These are phyloP conservation scores for Porites cylindrica DNA, from an alignment of 92 coral and sea anemone genomes.

Conservation along the genomic window DNA sequence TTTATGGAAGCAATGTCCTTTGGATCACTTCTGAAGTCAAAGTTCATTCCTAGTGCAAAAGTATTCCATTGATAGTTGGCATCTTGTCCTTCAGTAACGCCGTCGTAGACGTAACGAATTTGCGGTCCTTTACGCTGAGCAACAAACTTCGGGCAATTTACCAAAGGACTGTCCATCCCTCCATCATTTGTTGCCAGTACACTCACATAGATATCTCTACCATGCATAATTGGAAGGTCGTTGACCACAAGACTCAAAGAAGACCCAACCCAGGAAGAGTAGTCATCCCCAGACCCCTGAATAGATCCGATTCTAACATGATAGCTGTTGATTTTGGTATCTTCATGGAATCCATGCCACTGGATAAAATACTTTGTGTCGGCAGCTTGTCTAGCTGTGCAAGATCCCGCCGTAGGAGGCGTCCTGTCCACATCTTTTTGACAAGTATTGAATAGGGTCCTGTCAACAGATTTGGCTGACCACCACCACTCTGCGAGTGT, in stretches of 20 bases:
- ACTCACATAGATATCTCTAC: constrained; percentile 79
- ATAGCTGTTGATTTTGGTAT: constrained; percentile 78
- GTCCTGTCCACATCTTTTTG: constrained; percentile 80
- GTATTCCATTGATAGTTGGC: constrained; percentile 81
- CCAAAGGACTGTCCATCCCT: constrained; percentile 83
- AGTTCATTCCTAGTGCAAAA: constrained; percentile 79
- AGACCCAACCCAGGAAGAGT: constrained; percentile 73
- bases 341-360: constrained; percentile 90
- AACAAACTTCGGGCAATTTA: constrained; percentile 74
- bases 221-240: constrained; percentile 80
- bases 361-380: constrained; percentile 86
- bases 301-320: constrained; percentile 85
- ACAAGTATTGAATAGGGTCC: constrained; percentile 82
- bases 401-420: constrained; percentile 83
- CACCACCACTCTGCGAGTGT: constrained; percentile 94
- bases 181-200: constrained; percentile 86
- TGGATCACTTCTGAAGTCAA: constrained; percentile 59
- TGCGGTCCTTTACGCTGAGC: constrained; percentile 83
- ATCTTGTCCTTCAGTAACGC: constrained; percentile 63
- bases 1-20: constrained; percentile 68
- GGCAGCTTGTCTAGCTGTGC: constrained; percentile 88
- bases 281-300: constrained; percentile 89
- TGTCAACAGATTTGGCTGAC: constrained; percentile 86
- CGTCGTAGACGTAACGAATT: constrained; percentile 85
- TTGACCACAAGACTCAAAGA: constrained; percentile 73